phyloP scores from a whole-genome alignment of 1,140 invertebrate genomes.

The Magallana ariakensis region DNA sequence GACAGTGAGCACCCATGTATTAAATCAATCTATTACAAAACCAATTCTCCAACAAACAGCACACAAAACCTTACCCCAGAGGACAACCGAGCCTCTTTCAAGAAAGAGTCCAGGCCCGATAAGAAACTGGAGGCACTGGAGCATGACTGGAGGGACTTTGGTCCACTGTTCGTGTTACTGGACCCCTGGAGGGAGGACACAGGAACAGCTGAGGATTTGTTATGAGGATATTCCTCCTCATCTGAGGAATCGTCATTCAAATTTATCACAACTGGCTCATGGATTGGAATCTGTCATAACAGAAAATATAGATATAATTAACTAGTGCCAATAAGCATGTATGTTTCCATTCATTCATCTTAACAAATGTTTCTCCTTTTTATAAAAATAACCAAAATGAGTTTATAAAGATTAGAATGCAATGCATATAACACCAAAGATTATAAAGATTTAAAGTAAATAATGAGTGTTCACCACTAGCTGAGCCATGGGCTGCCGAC shows the following conservation, averaged over 20 bases:
- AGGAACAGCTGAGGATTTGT: not conserved
- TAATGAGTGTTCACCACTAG: not conserved
- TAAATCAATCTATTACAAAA: too few relatives aligned
- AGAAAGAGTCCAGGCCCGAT: slow-evolving; percentile 69
- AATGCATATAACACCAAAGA: too few relatives aligned
- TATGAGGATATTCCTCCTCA: slow-evolving; percentile 63
- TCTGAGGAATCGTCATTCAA: slow-evolving; percentile 70
- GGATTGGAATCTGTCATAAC: slow-evolving; percentile 64
- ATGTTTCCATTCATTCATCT: too few relatives aligned
- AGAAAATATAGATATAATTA: not conserved
- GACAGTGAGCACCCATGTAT: too few relatives aligned
- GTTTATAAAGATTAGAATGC: too few relatives aligned
- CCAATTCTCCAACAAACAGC: not conserved
- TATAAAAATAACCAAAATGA: too few relatives aligned
- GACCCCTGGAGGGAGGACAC: not conserved
- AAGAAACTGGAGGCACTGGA: not conserved
- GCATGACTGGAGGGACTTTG: not conserved
- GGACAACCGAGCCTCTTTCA: slow-evolving; percentile 70
- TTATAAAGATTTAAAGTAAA: too few relatives aligned
- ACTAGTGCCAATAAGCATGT: not conserved
- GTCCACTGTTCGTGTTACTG: not conserved
- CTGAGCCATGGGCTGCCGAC: not conserved
- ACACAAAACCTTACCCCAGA: slow-evolving; percentile 61
- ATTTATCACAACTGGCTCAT: slow-evolving; percentile 74
- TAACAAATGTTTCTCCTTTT: too few relatives aligned